Percentiles rank a stretch among this genome's conserved stretches.
These are phyloP conservation scores for Oryctes rhinoceros DNA, from an alignment of 1,140 invertebrate species.

Conservation along the genomic window DNA sequence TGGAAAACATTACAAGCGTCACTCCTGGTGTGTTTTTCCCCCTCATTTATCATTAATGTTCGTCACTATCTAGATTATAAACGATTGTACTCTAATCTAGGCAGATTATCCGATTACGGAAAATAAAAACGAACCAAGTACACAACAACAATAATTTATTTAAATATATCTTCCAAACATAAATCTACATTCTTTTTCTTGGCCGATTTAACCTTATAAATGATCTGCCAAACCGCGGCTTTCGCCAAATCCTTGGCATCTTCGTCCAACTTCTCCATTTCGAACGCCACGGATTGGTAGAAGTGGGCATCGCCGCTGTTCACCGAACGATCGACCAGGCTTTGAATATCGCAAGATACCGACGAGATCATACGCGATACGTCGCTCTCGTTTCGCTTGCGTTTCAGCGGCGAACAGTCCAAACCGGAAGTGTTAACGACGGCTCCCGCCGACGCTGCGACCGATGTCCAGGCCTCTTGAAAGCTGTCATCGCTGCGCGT, in stretches of 20 bases:
- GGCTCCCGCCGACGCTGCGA: neutral
- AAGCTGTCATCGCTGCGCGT: neutral
- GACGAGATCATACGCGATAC: neutral
- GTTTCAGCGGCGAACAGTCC: neutral
- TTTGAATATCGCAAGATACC: neutral
- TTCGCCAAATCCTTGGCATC: neutral
- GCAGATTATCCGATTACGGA: too few relatives aligned
- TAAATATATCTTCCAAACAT: neutral
- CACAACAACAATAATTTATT: neutral
- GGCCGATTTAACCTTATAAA: conserved; percentile 17
- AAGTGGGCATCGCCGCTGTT: neutral
- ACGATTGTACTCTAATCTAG: too few relatives aligned
- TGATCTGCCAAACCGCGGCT: neutral
- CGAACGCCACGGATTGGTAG: neutral
- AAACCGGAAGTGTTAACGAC: neutral
- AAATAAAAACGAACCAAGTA: too few relatives aligned
- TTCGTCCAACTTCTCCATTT: neutral
- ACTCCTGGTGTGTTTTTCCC: too few relatives aligned
- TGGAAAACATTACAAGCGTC: too few relatives aligned
- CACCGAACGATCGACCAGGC: neutral
- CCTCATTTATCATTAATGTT: too few relatives aligned
- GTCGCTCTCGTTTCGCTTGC: neutral
- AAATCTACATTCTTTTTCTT: neutral
- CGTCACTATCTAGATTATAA: too few relatives aligned
- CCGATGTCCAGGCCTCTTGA: neutral